phyloP scores from a whole-genome alignment of 2,113 vertebrate species.

The Ceyx cyanopectus region DNA sequence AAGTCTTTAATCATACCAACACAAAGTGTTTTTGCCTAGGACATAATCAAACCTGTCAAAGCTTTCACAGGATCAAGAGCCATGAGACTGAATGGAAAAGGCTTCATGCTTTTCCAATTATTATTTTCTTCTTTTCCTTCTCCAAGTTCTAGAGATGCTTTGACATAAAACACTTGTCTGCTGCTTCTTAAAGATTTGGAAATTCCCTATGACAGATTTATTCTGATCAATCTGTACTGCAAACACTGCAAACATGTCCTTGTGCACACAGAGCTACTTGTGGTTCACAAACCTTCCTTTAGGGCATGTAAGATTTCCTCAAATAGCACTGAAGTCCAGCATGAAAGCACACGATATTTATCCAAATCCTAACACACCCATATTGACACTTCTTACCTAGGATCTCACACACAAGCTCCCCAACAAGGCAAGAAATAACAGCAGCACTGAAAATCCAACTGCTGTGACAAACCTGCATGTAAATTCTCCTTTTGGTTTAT shows the following conservation, averaged over 20 bases:
- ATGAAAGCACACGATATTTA: neutral
- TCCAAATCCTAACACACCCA: neutral
- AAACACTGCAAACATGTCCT: neutral
- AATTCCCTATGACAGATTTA: neutral
- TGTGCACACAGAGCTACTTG: neutral
- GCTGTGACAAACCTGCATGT: neutral
- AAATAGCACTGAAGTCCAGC: neutral
- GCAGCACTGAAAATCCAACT: neutral
- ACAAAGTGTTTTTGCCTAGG: neutral
- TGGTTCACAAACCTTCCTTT: neutral
- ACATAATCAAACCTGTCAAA: neutral
- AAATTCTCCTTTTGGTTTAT: neutral
- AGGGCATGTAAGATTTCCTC: neutral
- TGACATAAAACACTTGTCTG: neutral
- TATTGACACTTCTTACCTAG: neutral
- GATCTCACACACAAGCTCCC: neutral
- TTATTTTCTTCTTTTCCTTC: neutral
- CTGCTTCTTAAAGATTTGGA: neutral
- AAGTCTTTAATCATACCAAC: neutral
- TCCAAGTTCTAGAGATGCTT: neutral
- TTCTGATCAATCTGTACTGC: neutral
- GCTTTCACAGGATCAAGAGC: neutral
- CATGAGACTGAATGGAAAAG: neutral
- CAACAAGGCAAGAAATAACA: neutral
- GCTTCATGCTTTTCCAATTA: neutral